Evolutionary conservation across 1,140 invertebrate species (phyloP), one percentile per base, ranked within the genome.

Genomic region (Nautilus pompilius): DNA sequence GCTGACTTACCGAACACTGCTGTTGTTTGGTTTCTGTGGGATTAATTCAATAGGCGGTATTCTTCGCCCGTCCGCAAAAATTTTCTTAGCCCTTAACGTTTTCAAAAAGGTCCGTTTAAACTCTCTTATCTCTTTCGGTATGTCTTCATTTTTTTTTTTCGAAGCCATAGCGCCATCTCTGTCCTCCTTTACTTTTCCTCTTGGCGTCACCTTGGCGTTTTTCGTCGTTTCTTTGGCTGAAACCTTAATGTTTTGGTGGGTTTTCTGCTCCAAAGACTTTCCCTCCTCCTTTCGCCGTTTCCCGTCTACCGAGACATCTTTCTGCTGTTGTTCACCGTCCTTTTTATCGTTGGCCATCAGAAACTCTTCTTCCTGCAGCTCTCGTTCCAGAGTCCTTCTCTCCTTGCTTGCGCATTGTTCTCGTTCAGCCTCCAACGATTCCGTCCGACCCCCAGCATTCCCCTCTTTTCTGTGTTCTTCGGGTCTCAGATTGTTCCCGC

Each of bases 21-120:
- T 80, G 65, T 79, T 80, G 58, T 72, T 79, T 59, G 66, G 63
- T 63, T 80, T 77, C 33, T 78, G 74, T 17, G 70, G 70, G 2
- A 79, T 53, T 15, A 80, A 62, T 57, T 78, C 75, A 20, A 77
- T 60, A 28, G 77, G 75, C 2, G 76, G 72, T 36, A 79, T 71
- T 28, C 77, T 64, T 58, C 74, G 60, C 20, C 74, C 77, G 56
- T 74, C 79, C 33, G 62, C 63, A 64, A 78, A 80, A 54, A 75
- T 77, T 58, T 79, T 80, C 58, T 77, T 80, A 15, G 72, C 71
- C 5, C 70, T 69, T 33, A 76, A 58, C n/a, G 60, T 66, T 30
- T 67, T 77, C 46, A 65, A 69, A 30, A 66, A 70, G 15, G 67
- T 73, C 17, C 72, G 55, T 59, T 74, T 75, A 61, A 80, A 80